Conservation (phyloP, 2,797 vertebrate genomes). For the Knipowitschia caucasica region DNA sequence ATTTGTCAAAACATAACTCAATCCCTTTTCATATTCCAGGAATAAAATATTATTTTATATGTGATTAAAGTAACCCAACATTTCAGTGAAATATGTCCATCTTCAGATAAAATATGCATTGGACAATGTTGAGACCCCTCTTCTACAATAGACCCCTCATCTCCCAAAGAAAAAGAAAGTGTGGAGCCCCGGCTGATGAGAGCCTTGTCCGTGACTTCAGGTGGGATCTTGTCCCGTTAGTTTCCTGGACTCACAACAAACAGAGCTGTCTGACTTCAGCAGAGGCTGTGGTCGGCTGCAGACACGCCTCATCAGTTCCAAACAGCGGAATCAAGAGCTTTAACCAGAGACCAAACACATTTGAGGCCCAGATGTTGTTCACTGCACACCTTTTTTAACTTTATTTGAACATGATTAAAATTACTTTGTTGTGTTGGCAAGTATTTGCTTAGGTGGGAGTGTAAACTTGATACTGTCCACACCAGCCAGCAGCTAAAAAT, state of each 20-base stretch:
- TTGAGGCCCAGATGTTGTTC: constrained; percentile 62
- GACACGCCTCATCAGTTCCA: constrained; percentile 38
- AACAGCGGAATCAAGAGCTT: constrained; percentile 47
- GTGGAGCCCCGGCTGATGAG: not conserved
- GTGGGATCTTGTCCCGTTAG: constrained; percentile 19
- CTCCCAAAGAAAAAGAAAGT: too few species aligned
- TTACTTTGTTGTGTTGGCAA: constrained; percentile 47
- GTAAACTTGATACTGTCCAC: constrained; percentile 25
- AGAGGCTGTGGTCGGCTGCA: constrained; percentile 18
- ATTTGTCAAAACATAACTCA: not conserved
- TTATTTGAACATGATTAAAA: constrained; percentile 47
- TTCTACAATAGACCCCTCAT: not conserved
- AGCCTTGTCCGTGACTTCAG: not conserved
- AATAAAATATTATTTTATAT: too few species aligned
- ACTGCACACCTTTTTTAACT: constrained; percentile 47
- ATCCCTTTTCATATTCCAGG: not conserved
- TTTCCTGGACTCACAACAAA: constrained; percentile 44
- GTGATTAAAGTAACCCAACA: too few species aligned
- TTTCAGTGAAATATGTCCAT: not conserved
- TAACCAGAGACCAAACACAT: constrained; percentile 34
- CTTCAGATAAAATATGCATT: too few species aligned
- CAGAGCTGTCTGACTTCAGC: constrained; percentile 23
- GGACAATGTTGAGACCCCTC: not conserved
- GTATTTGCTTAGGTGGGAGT: constrained; percentile 31
- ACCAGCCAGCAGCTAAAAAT: constrained; percentile 34